Evolutionary conservation across 37 sponge, comb jelly and placozoan species (phyloP), one percentile per base, ranked within the genome.

Genomic region (Diacarnus erythraeanus): DNA sequence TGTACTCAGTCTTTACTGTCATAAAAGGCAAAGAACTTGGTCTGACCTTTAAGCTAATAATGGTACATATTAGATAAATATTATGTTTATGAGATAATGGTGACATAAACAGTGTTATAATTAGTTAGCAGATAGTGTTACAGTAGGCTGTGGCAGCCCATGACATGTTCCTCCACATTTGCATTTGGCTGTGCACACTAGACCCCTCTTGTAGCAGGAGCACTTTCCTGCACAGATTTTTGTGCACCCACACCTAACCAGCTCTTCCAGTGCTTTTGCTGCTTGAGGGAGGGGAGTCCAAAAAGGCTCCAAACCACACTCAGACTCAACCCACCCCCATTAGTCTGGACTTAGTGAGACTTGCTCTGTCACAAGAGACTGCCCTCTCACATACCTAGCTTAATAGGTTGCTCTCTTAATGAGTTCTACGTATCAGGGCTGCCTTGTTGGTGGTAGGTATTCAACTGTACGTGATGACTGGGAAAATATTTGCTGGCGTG

Each of bases 261-360:
- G 56, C 56, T 54, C 56, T 54, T 54, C 17, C 56, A 54, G 56
- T 54, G 56, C 56, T 54, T 54, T 54, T 54, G 56, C 56, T 54
- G 56, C 56, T 54, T 54, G 56, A 54, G 56, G 56, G 17, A 54
- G 10, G 56, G 56, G 56, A 54, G 56, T 54, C 17, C 56, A 54
- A 17, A 54, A 54, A 54, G 56, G 56, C 56, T 20, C 56, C 56
- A 10, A 10, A 54, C 56, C 56, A 54, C 17, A 54, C n/a, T 25
- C 90, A 93, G 43, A 86, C 61, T 60, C 21, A 60, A 60, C 66
- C 66, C 31, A 18, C 34, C 35, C 66, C 31, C 66, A 65, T 31
- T 31, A 65, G 35, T 35, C 31, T 65, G 31, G 66, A 35, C 5
- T 65, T 17, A 10, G 66, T 3, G 33, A 65, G 66, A 65, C 34